Base-by-base conservation (phyloP, 2,888 invertebrate genomes). In the Metacarcinus magister region DNA sequence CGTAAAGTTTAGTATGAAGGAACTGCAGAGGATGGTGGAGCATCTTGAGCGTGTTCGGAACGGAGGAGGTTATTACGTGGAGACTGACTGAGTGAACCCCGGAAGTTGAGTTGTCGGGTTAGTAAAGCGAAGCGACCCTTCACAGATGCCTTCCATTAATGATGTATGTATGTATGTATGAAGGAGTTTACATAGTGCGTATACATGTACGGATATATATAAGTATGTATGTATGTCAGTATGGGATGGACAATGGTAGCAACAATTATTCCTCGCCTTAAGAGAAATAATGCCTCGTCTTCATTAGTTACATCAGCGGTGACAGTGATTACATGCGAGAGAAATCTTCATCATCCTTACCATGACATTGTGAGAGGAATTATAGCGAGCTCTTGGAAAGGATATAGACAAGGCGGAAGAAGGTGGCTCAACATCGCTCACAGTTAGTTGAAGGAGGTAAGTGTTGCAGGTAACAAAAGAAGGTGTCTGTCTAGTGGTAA, bases 401-500 rank as follows among this genome's bases (percentile, higher is more conserved):
- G 28, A 28, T 10, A 32, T 46, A 54, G 92, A 7, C 54, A 23
- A 5, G 92, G 48, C 28, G 32, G 54, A 54, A 28, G 54, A n/a
- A 23, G 54, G 28, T n/a, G 28, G 39, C n/a, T 28, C 92, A 46
- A 19, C 46, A 54, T 2, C 46, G 92, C 54, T 8, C 28, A 92
- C 92, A 46, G 44, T 46, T 44, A 43, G 67, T 2, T 67, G 28
- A 75, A 28, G 75, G 28, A 39, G 32, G 39, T 4, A 4, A 23
- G 13, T 39, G 75, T 43, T 75, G 28, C n/a, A 43, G 19, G 2
- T 5, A 75, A n/a, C 2, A 10, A 44, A 19, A 10, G 75, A 16
- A 94, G 48, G 60, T 48, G 32, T 75, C 60, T 60, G 13, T 87
- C 28, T 90, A 91, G 91, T 46, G 91, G 43, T 46, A 32, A 8